Base-by-base conservation (phyloP, 2,797 vertebrate genomes). In the Carduelis carduelis region DNA sequence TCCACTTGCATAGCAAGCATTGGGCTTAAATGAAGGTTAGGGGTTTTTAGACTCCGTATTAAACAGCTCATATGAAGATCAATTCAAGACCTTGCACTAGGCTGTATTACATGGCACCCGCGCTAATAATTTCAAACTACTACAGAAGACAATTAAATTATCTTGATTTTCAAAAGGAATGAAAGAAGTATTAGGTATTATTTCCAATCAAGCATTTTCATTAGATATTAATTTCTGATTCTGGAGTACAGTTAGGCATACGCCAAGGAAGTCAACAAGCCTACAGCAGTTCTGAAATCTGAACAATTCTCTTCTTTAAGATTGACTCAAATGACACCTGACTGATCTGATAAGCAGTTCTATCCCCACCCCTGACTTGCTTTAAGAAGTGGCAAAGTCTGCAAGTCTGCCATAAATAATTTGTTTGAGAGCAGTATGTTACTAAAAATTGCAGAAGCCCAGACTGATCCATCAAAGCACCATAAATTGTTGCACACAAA, bases 11-110 rank as follows among this genome's bases (percentile, higher is more conserved):
- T 8, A 61, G 61, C 49, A 84, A 81, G 22, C 39, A 79, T 3
- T 26, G 20, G 2, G 4, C 61, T 72, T 63, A 52, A 82, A 34
- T 8, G 17, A n/a, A 75, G 16, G 5, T 1, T 53, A 11, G 2
- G 1, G 1, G 4, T 37, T 82, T 85, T 50, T 7, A 8, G 16
- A 79, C 27, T 21, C 34, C 0, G 0, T 20, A 52, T 16, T 55
- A 32, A 75, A 53, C 3, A 56, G 28, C 43, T 68, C 14, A 8
- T 2, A 17, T 1, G 3, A 90, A 61, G 22, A 64, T 15, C 56
- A 74, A 24, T 22, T 27, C 32, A 60, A 75, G 34, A 56, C n/a
- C 55, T 3, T 28, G 14, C 28, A 76, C 12, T 43, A 53, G 9
- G 22, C 18, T 52, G 27, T 3, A 43, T 1, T 27, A 13, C 2